Conservation (phyloP, 1,140 invertebrate genomes). For the Arion vulgaris region DNA sequence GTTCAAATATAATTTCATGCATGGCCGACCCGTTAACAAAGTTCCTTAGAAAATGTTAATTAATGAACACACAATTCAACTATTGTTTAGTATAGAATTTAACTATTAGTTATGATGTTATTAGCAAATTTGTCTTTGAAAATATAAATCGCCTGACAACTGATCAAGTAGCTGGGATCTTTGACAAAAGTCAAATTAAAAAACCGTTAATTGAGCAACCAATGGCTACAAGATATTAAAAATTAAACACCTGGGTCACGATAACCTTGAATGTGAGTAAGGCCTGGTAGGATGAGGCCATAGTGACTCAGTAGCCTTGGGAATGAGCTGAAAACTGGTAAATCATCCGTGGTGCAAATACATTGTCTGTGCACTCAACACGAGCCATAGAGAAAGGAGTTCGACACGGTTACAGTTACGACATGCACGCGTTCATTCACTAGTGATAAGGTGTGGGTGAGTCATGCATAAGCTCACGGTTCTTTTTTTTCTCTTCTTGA, state of each 20-base stretch:
- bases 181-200: not conserved
- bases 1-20: no score
- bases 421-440: not conserved
- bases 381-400: not conserved
- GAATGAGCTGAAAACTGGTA: not conserved
- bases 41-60: no score
- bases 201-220: not conserved
- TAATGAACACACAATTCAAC: no score
- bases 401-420: not conserved
- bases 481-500: no score
- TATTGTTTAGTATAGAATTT: no score
- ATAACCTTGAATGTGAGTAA: constrained; percentile 6
- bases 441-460: not conserved
- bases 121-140: no score
- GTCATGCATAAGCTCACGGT: not conserved
- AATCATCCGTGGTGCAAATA: not conserved
- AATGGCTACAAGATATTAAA: not conserved
- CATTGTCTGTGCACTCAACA: not conserved
- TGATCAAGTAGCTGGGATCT: not conserved
- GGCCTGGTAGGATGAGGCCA: constrained; percentile 1
- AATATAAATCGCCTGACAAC: not conserved
- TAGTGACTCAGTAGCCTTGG: not conserved
- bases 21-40: no score
- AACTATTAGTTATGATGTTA: no score
- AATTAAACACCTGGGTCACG: not conserved